Percentiles rank a stretch among this genome's conserved stretches.
phyloP scores from a whole-genome alignment of 2,888 invertebrate genomes.

The Scaptomyza reducta region DNA sequence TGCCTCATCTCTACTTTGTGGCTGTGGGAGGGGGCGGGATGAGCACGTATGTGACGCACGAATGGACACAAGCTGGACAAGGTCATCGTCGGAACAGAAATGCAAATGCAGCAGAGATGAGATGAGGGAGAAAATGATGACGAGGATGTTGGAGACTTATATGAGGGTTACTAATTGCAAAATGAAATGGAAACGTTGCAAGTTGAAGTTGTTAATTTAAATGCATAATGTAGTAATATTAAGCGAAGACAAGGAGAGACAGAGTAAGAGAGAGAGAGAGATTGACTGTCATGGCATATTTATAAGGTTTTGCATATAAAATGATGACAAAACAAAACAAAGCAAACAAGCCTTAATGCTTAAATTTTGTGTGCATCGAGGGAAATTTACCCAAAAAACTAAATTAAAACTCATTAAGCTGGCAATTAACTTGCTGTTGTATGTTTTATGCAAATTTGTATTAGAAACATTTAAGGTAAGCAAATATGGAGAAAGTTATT shows the following conservation, averaged over 20 bases:
- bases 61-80: constrained; percentile 3
- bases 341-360: constrained; percentile 7
- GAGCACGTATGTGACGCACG: neutral
- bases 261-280: neutral
- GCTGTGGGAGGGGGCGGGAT: neutral
- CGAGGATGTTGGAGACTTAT: neutral
- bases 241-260: neutral
- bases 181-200: constrained; percentile 21
- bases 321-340: constrained; percentile 31
- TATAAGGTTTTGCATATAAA: constrained; percentile 52
- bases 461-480: neutral
- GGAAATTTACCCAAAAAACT: constrained; percentile 59
- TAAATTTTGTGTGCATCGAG: constrained; percentile 53
- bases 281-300: constrained; percentile 18
- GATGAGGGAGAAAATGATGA: neutral
- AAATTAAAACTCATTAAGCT: constrained; percentile 15
- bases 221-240: constrained; percentile 52
- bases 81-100: constrained; percentile 4
- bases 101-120: constrained; percentile 25
- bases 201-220: constrained; percentile 51
- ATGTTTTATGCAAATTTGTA: neutral
- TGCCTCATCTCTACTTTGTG: neutral
- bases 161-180: constrained; percentile 15
- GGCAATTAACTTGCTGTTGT: neutral
- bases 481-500: neutral